These are phyloP conservation scores for Serrognathus titanus DNA, from an alignment of 2,888 invertebrate genomes.

Conservation along the genomic window DNA sequence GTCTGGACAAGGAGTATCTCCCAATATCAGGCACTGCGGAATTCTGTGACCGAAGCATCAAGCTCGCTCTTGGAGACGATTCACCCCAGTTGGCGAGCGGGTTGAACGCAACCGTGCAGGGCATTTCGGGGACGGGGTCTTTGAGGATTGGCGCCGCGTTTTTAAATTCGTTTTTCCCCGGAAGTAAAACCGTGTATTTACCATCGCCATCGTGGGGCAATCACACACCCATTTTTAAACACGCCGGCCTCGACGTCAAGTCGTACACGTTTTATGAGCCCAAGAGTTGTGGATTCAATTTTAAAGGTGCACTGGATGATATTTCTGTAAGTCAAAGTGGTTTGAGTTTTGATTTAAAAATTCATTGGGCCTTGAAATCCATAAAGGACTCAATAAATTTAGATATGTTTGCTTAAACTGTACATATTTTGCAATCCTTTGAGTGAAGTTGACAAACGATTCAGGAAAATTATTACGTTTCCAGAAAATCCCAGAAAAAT, in stretches of 20 bases:
- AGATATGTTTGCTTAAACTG: too few relatives aligned
- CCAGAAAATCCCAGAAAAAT: constrained; percentile 88
- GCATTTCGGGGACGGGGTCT: constrained; percentile 97
- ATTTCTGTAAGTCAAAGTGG: constrained; percentile 63
- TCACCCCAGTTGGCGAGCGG: constrained; percentile 66
- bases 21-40: constrained; percentile 83
- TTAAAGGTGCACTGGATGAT: constrained; percentile 84
- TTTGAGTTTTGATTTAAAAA: too few relatives aligned
- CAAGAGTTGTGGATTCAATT: constrained; percentile 90
- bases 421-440: too few relatives aligned
- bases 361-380: too few relatives aligned
- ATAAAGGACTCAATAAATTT: too few relatives aligned
- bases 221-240: constrained; percentile 92
- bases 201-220: constrained; percentile 98
- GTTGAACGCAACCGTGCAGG: constrained; percentile 71
- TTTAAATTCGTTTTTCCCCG: constrained; percentile 74
- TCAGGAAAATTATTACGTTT: not conserved
- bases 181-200: constrained; percentile 79
- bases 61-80: constrained; percentile 83
- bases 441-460: too few relatives aligned
- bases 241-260: constrained; percentile 79
- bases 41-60: constrained; percentile 80
- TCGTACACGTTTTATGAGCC: constrained; percentile 93
- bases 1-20: constrained; percentile 91
- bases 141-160: constrained; percentile 90